A percentile compares a stretch with the other conserved stretches of the same genome.
Conservation (phyloP, 2,797 vertebrate species). For the Syngnathus rostellatus region DNA sequence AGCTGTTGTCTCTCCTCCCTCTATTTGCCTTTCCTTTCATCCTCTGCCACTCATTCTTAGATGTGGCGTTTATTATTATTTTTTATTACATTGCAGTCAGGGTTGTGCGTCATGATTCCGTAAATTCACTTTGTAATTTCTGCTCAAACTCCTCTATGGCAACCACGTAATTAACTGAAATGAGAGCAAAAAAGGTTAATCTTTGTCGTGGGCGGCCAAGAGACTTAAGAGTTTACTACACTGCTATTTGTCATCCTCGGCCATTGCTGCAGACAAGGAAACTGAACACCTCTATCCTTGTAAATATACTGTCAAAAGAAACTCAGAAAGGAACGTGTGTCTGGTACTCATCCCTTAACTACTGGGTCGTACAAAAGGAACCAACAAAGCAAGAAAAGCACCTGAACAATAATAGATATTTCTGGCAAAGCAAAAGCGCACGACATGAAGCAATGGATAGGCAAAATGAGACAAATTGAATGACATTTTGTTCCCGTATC, state of each 20-base stretch:
- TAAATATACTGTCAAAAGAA: constrained; percentile 74
- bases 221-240: constrained; percentile 58
- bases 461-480: no score
- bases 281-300: constrained; percentile 66
- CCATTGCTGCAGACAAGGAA: constrained; percentile 59
- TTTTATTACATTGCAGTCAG: constrained; percentile 15
- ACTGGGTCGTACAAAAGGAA: background rate
- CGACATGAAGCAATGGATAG: no score
- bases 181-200: constrained; percentile 63
- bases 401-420: background rate
- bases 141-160: constrained; percentile 21
- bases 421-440: background rate
- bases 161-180: constrained; percentile 60
- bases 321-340: constrained; percentile 46
- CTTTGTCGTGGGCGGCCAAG: constrained; percentile 50
- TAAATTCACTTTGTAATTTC: constrained; percentile 22
- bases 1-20: constrained; percentile 3
- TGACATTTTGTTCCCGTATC: no score
- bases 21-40: constrained; percentile 3
- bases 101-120: constrained; percentile 30
- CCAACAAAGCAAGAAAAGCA: background rate
- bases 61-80: background rate
- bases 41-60: background rate
- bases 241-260: constrained; percentile 68
- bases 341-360: constrained; percentile 26